Evolutionary conservation across 2,888 invertebrate genomes (phyloP).

Genomic region (Volucella inanis): DNA sequence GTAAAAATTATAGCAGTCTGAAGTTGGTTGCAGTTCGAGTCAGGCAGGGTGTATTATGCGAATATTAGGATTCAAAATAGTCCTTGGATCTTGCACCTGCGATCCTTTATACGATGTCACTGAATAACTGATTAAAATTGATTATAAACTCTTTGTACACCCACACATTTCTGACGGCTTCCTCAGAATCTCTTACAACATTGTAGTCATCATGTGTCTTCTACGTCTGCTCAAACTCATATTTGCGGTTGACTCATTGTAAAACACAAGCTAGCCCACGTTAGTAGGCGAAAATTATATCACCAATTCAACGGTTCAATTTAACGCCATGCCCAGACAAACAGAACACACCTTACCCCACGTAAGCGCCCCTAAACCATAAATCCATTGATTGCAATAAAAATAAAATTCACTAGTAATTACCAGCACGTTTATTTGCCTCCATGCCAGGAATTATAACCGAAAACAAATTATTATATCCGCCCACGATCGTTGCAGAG

Average conservation of each 20-base stretch:
- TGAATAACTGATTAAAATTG: no score
- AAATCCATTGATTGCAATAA: slow-evolving; percentile 69
- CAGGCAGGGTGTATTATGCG: no score
- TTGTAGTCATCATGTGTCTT: neutral
- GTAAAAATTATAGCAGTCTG: no score
- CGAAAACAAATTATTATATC: slow-evolving; percentile 72
- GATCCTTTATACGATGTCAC: no score
- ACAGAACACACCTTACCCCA: slow-evolving; percentile 43
- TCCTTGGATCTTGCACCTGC: no score
- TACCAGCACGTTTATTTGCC: slow-evolving; percentile 73
- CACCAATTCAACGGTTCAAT: slow-evolving; percentile 61
- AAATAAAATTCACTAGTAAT: slow-evolving; percentile 70
- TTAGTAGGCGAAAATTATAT: slow-evolving; percentile 41
- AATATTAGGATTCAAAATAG: no score
- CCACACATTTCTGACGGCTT: no score
- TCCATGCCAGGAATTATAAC: slow-evolving; percentile 69
- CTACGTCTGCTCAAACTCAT: neutral
- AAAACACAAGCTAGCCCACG: slow-evolving; percentile 17
- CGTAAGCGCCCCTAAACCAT: slow-evolving; percentile 56
- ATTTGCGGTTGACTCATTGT: slow-evolving; percentile 47
- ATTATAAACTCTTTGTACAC: no score
- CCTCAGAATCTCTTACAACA: no score
- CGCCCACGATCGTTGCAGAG: slow-evolving; percentile 63
- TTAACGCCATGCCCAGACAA: slow-evolving; percentile 63
- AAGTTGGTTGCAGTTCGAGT: no score